These are phyloP conservation scores for Todus mexicanus DNA, from an alignment of 2,797 vertebrate species.

Conservation along the genomic window DNA sequence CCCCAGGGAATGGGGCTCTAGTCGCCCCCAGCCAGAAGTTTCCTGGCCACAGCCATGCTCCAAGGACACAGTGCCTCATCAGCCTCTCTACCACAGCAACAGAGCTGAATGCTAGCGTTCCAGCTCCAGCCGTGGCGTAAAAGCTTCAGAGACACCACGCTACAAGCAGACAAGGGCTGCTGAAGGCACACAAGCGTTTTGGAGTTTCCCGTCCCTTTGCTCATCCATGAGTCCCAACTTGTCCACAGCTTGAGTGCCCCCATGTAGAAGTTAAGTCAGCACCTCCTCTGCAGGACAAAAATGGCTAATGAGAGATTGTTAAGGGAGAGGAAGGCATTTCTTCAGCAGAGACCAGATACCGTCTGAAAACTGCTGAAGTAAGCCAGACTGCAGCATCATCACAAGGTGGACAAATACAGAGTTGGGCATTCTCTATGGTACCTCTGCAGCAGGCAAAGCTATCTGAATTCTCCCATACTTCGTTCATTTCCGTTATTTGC, in stretches of 20 bases:
- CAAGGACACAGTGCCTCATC: not conserved
- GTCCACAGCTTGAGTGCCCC: not conserved
- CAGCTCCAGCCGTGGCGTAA: not conserved
- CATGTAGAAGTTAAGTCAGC: not conserved
- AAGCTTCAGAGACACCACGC: not conserved
- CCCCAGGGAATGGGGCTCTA: not conserved
- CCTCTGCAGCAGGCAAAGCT: not conserved
- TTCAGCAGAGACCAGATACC: not conserved
- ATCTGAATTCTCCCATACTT: not conserved
- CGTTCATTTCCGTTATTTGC: not conserved
- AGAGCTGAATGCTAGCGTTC: not conserved
- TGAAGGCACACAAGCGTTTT: not conserved
- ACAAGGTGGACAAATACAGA: not conserved
- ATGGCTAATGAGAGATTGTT: not conserved
- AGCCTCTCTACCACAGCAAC: not conserved
- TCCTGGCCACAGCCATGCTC: not conserved
- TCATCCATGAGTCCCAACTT: not conserved
- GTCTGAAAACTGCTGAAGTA: not conserved
- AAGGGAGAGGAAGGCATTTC: not conserved
- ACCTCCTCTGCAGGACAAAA: not conserved
- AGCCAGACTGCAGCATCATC: not conserved
- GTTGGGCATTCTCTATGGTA: not conserved
- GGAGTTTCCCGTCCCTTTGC: not conserved
- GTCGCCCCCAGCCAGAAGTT: not conserved
- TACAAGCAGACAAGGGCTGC: not conserved